Percentiles rank a stretch among this genome's conserved stretches.
phyloP scores from a whole-genome alignment of 2,888 invertebrate species.

The Eumerus sabulonum region DNA sequence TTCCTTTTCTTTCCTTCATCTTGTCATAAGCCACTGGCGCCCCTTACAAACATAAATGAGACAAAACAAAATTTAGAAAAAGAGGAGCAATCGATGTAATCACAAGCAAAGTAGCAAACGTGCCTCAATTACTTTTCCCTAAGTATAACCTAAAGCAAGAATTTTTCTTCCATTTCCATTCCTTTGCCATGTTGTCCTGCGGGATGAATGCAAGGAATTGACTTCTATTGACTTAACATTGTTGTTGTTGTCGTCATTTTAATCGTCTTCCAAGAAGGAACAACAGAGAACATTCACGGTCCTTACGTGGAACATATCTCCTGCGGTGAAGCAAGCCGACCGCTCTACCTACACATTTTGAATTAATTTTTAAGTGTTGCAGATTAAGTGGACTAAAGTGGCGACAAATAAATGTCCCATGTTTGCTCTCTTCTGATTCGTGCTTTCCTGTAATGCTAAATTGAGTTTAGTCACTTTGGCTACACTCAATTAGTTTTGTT shows the following conservation, averaged over 20 bases:
- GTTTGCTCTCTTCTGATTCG: slow-evolving; percentile 40
- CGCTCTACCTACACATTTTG: slow-evolving; percentile 25
- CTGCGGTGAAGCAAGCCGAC: slow-evolving; percentile 10
- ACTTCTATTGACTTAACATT: slow-evolving; percentile 37
- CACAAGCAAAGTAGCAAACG: slow-evolving; percentile 58
- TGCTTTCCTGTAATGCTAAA: slow-evolving; percentile 24
- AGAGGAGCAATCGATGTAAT: slow-evolving; percentile 43
- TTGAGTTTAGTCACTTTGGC: slow-evolving; percentile 43
- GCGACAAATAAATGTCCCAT: slow-evolving; percentile 61
- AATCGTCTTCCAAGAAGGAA: slow-evolving; percentile 16
- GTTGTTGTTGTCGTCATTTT: neutral
- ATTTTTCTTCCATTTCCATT: slow-evolving; percentile 42
- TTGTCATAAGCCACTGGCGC: too few species aligned
- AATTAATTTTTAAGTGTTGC: slow-evolving; percentile 68
- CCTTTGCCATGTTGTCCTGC: neutral
- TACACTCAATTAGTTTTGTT: slow-evolving; percentile 42
- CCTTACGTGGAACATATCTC: slow-evolving; percentile 40
- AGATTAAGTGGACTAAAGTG: slow-evolving; percentile 65
- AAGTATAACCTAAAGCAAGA: slow-evolving; percentile 56
- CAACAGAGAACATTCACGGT: slow-evolving; percentile 48
- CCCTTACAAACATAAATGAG: too few species aligned
- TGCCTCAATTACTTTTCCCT: slow-evolving; percentile 60
- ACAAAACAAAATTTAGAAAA: neutral
- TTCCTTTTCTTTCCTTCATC: slow-evolving; percentile 5
- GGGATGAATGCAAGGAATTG: slow-evolving; percentile 59